Base-by-base conservation (phyloP, 1,140 invertebrate species). In the Zophobas morio region DNA sequence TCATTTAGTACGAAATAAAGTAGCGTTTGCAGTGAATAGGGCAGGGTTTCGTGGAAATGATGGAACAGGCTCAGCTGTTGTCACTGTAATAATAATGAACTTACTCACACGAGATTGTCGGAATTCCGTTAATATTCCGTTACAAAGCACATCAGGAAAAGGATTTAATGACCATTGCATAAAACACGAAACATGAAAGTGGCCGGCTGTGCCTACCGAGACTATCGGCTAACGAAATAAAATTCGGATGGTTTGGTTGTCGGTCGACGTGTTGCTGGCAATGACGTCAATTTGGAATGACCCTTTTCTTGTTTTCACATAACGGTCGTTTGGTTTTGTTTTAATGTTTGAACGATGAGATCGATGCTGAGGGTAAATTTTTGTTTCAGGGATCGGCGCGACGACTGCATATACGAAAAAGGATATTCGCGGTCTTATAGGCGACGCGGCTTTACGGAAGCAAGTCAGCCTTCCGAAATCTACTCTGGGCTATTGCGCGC, bases 401-500 rank as follows among this genome's bases (percentile, higher is more conserved):
- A 88, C 86, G 0, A 86, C 90, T 47, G 93, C 93, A 0, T 96
- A 93, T 82, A 95, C 94, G 0, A 94, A 93, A 79, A 95, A 94
- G 78, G 94, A 94, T 82, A 89, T 91, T 32, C 91, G 91, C 74
- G 82, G 86, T 1, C 82, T 94, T 1, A 87, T 86, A 1, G 94
- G 94, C 0, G 93, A 96, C 81, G 82, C 85, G 0, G 91, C 91
- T 47, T 86, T 96, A 5, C 88, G 92, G 51, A 90, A 91, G 53
- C 92, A 95, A 85, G 90, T 96, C 0, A 91, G 90, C 73, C 85
- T 95, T 36, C 92, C 95, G 0, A 95, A 94, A 83, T 92, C 89
- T 70, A 90, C 90, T 49, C 85, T 95, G 5, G 94, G 94, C 36
- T 89, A 93, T n/a, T 98, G 96, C 84, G 90, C 91, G 0, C 92